Conservation (phyloP, 2,113 vertebrate species). For the Tachuris rubrigastra region DNA sequence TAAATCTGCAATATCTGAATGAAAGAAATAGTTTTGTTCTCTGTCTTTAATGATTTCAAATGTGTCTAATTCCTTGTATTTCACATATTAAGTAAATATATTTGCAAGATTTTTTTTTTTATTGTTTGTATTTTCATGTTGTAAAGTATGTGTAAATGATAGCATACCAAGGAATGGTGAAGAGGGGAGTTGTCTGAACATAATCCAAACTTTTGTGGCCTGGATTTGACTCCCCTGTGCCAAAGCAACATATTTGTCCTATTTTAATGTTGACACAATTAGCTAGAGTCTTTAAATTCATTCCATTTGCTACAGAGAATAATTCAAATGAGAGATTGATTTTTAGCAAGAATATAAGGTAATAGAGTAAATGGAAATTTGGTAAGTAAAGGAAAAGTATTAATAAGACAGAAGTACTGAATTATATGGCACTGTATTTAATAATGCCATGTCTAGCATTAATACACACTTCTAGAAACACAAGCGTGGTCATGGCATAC, state of each 20-base stretch:
- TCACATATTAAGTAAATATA: background rate
- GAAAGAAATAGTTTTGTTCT: background rate
- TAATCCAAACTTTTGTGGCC: slow-evolving; percentile 25
- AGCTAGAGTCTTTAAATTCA: slow-evolving; percentile 37
- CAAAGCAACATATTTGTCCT: slow-evolving; percentile 46
- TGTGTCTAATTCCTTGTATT: background rate
- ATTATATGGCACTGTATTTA: background rate
- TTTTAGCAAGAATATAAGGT: slow-evolving; percentile 36
- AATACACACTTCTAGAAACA: background rate
- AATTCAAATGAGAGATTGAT: background rate
- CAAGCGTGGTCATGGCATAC: background rate
- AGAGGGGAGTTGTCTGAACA: slow-evolving; percentile 9
- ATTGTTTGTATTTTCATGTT: background rate
- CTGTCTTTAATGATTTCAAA: background rate
- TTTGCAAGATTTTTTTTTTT: background rate
- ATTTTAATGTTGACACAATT: slow-evolving; percentile 43
- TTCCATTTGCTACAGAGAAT: slow-evolving; percentile 10
- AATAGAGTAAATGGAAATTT: background rate
- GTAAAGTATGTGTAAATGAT: background rate
- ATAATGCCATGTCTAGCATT: background rate
- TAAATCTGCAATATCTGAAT: background rate
- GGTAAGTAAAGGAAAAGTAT: background rate
- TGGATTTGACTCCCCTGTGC: slow-evolving; percentile 11
- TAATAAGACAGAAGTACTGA: background rate
- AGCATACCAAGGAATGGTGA: background rate